A percentile compares a stretch with the other conserved stretches of the same genome.
phyloP scores from a whole-genome alignment of 2,797 vertebrate species.

The Malurus splendens region DNA sequence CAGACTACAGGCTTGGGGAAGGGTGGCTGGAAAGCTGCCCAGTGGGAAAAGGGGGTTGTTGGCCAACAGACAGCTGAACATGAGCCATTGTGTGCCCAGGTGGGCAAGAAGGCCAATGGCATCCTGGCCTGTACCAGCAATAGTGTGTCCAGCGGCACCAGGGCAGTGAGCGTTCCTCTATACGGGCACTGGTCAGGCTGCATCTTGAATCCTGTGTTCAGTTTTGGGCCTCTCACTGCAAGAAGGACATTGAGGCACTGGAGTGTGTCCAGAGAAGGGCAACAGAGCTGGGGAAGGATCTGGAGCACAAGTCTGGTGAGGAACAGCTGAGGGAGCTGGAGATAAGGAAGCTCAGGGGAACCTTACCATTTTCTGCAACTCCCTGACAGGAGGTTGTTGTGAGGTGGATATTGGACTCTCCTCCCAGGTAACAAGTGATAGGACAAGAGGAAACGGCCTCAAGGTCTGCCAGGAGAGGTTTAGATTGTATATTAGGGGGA shows the following conservation, averaged over 20 bases:
- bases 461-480: neutral
- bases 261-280: neutral
- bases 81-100: neutral
- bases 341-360: neutral
- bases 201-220: neutral
- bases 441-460: neutral
- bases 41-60: neutral
- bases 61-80: neutral
- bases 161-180: rapidly evolving
- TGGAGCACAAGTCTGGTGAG: neutral
- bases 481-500: neutral
- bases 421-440: neutral
- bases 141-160: neutral
- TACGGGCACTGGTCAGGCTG: neutral
- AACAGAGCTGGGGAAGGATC: neutral
- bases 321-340: neutral
- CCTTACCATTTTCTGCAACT: neutral
- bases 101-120: neutral
- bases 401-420: neutral
- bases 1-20: neutral
- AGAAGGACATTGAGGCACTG: neutral
- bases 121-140: neutral
- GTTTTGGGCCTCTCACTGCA: neutral
- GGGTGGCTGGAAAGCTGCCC: neutral
- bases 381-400: neutral